Evolutionary conservation across 2,888 invertebrate species (phyloP).

Genomic region (Eilema depressum): DNA sequence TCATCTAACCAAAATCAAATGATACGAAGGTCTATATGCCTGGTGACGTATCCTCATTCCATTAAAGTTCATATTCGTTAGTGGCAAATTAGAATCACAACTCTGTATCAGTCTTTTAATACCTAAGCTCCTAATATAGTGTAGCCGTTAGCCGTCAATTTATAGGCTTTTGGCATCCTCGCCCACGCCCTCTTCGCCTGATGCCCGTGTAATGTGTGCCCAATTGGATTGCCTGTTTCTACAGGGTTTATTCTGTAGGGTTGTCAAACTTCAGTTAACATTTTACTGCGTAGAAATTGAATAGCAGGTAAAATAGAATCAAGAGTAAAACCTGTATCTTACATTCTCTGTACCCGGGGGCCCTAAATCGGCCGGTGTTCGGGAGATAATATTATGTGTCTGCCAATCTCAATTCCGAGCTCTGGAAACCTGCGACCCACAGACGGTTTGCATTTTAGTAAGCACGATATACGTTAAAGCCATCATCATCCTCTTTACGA

Average conservation of each 20-base stretch:
- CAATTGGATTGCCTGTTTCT: conserved; percentile 42
- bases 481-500: no score
- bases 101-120: conserved; percentile 20
- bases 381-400: no score
- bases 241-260: conserved; percentile 37
- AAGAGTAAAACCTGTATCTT: no score
- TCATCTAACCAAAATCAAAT: neutral
- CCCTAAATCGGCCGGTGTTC: no score
- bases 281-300: neutral
- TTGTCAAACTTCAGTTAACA: neutral
- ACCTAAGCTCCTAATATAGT: conserved; percentile 31
- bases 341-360: no score
- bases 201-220: conserved; percentile 54
- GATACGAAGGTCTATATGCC: neutral
- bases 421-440: no score
- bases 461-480: no score
- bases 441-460: no score
- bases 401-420: no score
- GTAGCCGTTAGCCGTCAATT: conserved; percentile 53
- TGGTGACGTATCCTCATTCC: neutral
- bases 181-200: conserved; percentile 50
- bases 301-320: neutral
- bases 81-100: neutral
- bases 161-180: conserved; percentile 55
- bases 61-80: neutral